Evolutionary conservation across 2,797 vertebrate genomes (phyloP).

Genomic region (Gambelia wislizenii): DNA sequence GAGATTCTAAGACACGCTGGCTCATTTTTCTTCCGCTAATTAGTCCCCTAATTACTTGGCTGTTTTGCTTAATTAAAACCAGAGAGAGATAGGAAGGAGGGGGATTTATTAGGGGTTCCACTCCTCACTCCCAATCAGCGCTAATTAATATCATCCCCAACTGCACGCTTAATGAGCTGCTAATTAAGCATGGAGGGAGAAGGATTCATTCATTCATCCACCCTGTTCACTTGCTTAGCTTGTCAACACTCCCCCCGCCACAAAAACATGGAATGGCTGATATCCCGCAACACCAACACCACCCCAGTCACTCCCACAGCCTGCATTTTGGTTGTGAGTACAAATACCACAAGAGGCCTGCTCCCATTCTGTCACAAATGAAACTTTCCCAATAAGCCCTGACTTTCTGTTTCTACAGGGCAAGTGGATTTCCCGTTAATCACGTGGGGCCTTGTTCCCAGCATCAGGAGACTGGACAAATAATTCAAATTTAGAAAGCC

Average conservation of each 20-base stretch:
- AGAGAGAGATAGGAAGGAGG: constrained; percentile 32
- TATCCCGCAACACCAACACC: too few relatives aligned
- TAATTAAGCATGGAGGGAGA: constrained; percentile 33
- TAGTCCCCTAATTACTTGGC: constrained; percentile 47
- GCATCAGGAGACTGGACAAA: background rate
- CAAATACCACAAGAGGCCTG: too few relatives aligned
- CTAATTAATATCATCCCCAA: constrained; percentile 53
- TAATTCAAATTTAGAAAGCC: background rate
- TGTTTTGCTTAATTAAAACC: constrained; percentile 50
- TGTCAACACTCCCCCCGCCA: background rate
- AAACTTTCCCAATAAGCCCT: constrained; percentile 7
- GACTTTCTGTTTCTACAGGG: constrained; percentile 14
- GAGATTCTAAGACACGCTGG: constrained; percentile 38
- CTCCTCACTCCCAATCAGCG: constrained; percentile 42
- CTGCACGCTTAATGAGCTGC: constrained; percentile 44
- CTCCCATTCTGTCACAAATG: background rate
- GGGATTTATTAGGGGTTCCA: constrained; percentile 46
- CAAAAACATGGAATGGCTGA: background rate
- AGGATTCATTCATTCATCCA: background rate
- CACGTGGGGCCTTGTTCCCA: constrained; percentile 25
- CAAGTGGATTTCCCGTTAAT: constrained; percentile 21
- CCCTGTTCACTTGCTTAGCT: constrained; percentile 25
- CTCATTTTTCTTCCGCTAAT: constrained; percentile 52
- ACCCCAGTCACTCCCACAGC: too few relatives aligned
- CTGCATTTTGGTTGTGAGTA: background rate